phyloP scores from a whole-genome alignment of 2,888 invertebrate species.

The Endotricha flammealis region DNA sequence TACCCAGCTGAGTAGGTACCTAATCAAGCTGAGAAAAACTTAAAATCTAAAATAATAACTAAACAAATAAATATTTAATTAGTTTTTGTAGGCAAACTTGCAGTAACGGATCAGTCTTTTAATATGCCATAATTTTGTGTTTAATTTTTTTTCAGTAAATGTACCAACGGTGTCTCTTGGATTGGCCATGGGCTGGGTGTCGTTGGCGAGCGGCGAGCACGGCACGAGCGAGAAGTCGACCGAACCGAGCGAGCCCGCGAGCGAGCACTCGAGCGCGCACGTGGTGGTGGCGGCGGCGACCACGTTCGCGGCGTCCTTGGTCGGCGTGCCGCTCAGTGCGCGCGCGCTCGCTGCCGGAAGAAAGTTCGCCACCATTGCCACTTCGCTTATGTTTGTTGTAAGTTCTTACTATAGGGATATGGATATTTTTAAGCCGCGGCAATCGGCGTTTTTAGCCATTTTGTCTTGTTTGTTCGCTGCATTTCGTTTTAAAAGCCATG shows the following conservation, averaged over 20 bases:
- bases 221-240: constrained; percentile 8
- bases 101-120: too few species aligned
- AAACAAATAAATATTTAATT: too few species aligned
- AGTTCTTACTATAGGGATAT: too few species aligned
- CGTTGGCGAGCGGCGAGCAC: constrained; percentile 44
- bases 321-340: constrained; percentile 49
- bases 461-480: too few species aligned
- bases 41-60: too few species aligned
- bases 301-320: constrained; percentile 38
- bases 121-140: not conserved
- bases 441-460: too few species aligned
- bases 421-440: too few species aligned
- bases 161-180: constrained; percentile 55
- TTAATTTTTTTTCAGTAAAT: constrained; percentile 40
- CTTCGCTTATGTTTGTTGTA: constrained; percentile 45
- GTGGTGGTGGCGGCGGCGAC: constrained; percentile 35
- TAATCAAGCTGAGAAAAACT: too few species aligned
- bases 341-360: constrained; percentile 39
- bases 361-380: constrained; percentile 42
- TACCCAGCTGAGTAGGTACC: too few species aligned
- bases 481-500: too few species aligned
- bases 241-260: constrained; percentile 6
- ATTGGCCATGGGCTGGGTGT: constrained; percentile 58
- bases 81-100: too few species aligned
- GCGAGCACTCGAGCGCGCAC: constrained; percentile 13